A percentile compares a stretch with the other conserved stretches of the same genome.
phyloP scores from a whole-genome alignment of 2,888 invertebrate genomes.

The Cheilosia scutellata region DNA sequence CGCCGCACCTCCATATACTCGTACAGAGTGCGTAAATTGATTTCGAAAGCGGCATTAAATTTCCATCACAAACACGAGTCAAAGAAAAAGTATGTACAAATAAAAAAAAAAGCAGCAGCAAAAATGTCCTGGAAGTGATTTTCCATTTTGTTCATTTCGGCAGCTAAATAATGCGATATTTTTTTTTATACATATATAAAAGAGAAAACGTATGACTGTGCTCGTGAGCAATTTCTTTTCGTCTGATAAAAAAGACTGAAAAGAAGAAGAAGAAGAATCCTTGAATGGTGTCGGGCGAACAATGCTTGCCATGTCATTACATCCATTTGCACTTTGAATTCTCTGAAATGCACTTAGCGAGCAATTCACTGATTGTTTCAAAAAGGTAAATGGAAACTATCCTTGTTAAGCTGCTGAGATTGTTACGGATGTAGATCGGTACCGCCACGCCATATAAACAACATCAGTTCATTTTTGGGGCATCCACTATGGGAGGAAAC shows the following conservation, averaged over 20 bases:
- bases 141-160: slow-evolving; percentile 1
- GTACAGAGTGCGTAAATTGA: slow-evolving; percentile 43
- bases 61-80: slow-evolving; percentile 3
- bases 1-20: neutral
- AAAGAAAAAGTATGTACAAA: neutral
- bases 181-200: slow-evolving; percentile 6
- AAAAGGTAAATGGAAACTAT: slow-evolving; percentile 18
- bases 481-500: neutral
- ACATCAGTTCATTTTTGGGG: slow-evolving; percentile 17
- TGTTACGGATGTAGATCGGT: neutral
- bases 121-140: slow-evolving; percentile 44
- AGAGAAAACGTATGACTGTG: slow-evolving; percentile 20
- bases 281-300: slow-evolving; percentile 12
- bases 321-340: slow-evolving; percentile 70
- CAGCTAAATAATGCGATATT: slow-evolving; percentile 42
- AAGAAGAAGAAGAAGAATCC: no score
- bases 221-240: slow-evolving; percentile 29
- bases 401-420: slow-evolving; percentile 33
- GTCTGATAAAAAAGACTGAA: neutral
- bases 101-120: neutral
- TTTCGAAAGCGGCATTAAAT: slow-evolving; percentile 36
- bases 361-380: slow-evolving; percentile 60
- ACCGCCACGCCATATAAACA: neutral
- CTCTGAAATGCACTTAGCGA: slow-evolving; percentile 58
- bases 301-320: slow-evolving; percentile 45